Base-by-base conservation (phyloP, 2,888 invertebrate species). In the Apomyelois bistriatella region DNA sequence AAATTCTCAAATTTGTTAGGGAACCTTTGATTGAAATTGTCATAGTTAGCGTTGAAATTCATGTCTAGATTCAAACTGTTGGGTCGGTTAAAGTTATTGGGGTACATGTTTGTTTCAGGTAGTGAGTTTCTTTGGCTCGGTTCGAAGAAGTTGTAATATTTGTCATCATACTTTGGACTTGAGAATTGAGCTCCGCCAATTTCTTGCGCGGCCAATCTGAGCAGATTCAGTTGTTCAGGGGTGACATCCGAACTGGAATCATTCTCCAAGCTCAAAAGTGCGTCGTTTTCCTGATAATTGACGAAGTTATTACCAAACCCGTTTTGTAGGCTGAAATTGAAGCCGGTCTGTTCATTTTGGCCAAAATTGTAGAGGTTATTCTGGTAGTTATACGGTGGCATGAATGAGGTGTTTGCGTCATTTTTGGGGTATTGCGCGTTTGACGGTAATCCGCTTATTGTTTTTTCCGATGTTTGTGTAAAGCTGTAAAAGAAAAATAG, bases 151-250 rank as follows among this genome's bases (percentile, higher is more conserved):
- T 87, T 86, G 65, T 83, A 88, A 64, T 68, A 83, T 70, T 85
- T 86, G 37, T 83, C 82, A 55, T 89, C 80, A 53, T 68, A 84
- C 64, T 83, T 85, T 0, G 83, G 83, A 53, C 71, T 82, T 35
- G 82, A 64, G 69, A 89, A 89, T 57, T 90, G 90, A 1, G 90
- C 89, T 1, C 89, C 89, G 3, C 90, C 87, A 0, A 90, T 88
- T 63, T 90, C 87, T 69, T 90, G 90, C 3, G 91, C 89, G n/a
- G 91, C 91, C 15, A 91, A 68, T 62, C 90, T 77, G 53, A 91
- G 72, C 42, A 91, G 62, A 60, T 90, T 90, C 0, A 91, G 65
- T 59, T 91, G 90, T 68, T 88, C 90, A 1, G 85, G 86, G 0
- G 87, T 80, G 0, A 87, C 87, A 1, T 83, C 82, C 7, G 79